A percentile compares a stretch with the other conserved stretches of the same genome.
phyloP scores from a whole-genome alignment of 2,797 vertebrate species.

The Liasis olivaceus region DNA sequence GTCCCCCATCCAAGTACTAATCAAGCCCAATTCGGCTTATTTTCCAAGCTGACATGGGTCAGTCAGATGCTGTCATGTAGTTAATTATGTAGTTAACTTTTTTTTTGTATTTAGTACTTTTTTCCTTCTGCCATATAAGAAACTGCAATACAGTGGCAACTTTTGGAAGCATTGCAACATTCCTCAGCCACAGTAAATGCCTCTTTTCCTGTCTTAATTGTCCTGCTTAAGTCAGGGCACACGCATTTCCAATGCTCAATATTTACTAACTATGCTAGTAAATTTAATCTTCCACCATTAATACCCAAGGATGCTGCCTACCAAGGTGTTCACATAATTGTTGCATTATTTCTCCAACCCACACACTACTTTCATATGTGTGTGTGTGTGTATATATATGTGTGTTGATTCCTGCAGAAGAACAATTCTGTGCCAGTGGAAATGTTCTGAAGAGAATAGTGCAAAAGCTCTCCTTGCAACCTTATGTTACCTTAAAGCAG shows the following conservation, averaged over 20 bases:
- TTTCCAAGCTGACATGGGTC: background rate
- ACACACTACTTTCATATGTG: background rate
- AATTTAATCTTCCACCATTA: slow-evolving; percentile 6
- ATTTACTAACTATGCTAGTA: background rate
- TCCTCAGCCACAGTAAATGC: background rate
- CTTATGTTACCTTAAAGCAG: slow-evolving; percentile 1
- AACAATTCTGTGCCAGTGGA: slow-evolving; percentile 37
- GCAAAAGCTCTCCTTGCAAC: slow-evolving; percentile 27
- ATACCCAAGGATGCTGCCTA: slow-evolving; percentile 11
- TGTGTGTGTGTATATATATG: background rate
- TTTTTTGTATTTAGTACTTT: background rate
- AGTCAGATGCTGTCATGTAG: background rate
- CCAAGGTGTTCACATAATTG: background rate
- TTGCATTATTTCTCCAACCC: slow-evolving; percentile 27
- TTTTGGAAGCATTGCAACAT: background rate
- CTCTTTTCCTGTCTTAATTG: background rate
- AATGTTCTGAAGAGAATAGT: slow-evolving; percentile 30
- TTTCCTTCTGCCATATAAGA: background rate
- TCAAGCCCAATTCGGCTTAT: background rate
- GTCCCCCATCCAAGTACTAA: background rate
- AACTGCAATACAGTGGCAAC: background rate
- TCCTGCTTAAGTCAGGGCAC: background rate
- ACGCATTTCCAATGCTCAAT: background rate
- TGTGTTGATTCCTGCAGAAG: background rate
- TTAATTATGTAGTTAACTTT: background rate